Base-by-base conservation (phyloP, 1,140 invertebrate genomes). In the Dryas iulia region DNA sequence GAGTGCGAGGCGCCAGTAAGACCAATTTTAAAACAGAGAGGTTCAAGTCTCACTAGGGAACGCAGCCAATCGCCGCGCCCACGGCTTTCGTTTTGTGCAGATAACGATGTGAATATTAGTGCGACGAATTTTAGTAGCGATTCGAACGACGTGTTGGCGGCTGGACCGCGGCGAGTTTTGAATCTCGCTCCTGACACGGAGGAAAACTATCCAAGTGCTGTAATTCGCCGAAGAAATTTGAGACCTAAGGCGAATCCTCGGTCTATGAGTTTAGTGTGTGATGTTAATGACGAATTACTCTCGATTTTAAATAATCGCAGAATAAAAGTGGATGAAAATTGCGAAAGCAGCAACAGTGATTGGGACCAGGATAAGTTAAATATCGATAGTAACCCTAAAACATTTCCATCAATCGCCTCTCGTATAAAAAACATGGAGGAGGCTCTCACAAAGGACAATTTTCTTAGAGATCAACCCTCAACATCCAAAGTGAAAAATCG, bases 11-110 rank as follows among this genome's bases (percentile, higher is more conserved):
- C 90, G 39, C 83, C 82, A 14, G 86, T 93, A 39, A 92, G 83
- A 79, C 92, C 93, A 35, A 94, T 94, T 82, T 86, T 94, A 74
- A 94, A 94, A 83, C 92, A 93, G 68, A 90, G 90, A 82, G 89
- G 89, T 74, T 92, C 89, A 65, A 89, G 86, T 78, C 87, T 91
- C 64, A 92, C 91, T 66, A 92, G 92, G 75, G 93, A 93, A 83
- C 92, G 93, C 69, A 92, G 92, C 83, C 90, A 92, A 87, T 93
- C 92, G 25, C 91, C 92, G 66, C 90, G 93, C 82, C 92, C 92
- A 75, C 91, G 92, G 62, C 86, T 94, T 67, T 94, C 93, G 24
- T 94, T 94, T 78, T 93, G 92, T 76, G 89, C 89, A 64, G 92
- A 93, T 79, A 90, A 88, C 74, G 89, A 90, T 74, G 77, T 81